phyloP scores from a whole-genome alignment of 2,888 invertebrate species.

The Punctoribates punctum region DNA sequence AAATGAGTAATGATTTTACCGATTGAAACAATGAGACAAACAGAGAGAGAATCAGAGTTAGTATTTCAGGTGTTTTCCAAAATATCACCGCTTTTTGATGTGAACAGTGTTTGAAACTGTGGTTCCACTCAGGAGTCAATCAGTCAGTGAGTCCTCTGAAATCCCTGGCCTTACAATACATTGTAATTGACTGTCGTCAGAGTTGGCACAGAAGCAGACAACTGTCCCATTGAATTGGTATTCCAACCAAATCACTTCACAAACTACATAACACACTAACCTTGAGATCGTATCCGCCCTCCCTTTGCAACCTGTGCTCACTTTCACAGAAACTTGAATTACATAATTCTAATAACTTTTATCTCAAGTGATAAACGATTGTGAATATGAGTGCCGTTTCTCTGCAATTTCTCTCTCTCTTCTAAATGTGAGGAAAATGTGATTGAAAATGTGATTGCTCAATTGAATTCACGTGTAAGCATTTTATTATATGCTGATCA shows the following conservation, averaged over 20 bases:
- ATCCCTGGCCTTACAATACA: too few relatives aligned
- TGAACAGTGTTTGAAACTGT: too few relatives aligned
- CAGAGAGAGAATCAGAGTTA: too few relatives aligned
- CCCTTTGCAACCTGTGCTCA: conserved; percentile 20
- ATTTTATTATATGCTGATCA: too few relatives aligned
- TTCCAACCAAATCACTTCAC: not conserved
- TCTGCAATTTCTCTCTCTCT: not conserved
- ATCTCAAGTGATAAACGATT: not conserved
- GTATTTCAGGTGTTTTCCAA: too few relatives aligned
- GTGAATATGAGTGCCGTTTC: not conserved
- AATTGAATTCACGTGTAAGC: too few relatives aligned
- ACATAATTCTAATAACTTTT: not conserved
- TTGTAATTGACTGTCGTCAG: not conserved
- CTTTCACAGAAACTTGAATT: not conserved
- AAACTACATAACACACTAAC: conserved; percentile 20
- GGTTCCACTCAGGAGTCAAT: too few relatives aligned
- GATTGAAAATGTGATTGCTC: too few relatives aligned
- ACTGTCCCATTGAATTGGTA: not conserved
- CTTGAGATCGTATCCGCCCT: not conserved
- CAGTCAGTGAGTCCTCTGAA: too few relatives aligned
- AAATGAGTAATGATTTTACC: too few relatives aligned
- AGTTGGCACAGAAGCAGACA: conserved; percentile 14
- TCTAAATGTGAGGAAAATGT: not conserved
- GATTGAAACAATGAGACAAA: too few relatives aligned
- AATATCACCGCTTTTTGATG: too few relatives aligned